Percentiles rank a stretch among this genome's conserved stretches.
Evolutionary conservation across 2,797 vertebrate species (phyloP).

Genomic region (Phrynocephalus guinanensis): DNA sequence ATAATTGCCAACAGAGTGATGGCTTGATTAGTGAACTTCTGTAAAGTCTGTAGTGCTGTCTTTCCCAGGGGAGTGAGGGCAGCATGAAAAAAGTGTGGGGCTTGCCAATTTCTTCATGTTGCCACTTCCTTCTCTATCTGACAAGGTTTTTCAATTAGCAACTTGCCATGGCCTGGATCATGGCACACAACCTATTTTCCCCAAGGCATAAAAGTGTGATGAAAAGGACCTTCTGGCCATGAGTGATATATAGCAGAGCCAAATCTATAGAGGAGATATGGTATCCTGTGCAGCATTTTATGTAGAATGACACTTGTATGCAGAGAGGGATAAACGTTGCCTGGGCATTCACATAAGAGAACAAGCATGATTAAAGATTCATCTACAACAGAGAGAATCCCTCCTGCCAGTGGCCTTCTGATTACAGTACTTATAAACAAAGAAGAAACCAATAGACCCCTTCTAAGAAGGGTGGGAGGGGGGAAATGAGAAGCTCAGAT

Average conservation of each 20-base stretch:
- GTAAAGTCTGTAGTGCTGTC: slow-evolving; percentile 59
- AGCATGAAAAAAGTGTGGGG: slow-evolving; percentile 47
- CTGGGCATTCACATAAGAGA: not conserved
- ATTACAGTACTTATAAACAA: too few relatives aligned
- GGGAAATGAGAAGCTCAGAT: too few relatives aligned
- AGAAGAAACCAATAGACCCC: too few relatives aligned
- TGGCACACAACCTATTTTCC: slow-evolving; percentile 68
- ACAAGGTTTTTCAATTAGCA: slow-evolving; percentile 78
- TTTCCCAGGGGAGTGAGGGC: slow-evolving; percentile 59
- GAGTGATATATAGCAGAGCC: slow-evolving; percentile 44
- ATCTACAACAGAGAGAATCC: not conserved
- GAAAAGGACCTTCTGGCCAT: slow-evolving; percentile 43
- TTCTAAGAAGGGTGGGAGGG: too few relatives aligned
- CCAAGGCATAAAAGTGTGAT: slow-evolving; percentile 40
- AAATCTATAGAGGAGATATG: slow-evolving; percentile 8
- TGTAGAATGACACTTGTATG: not conserved
- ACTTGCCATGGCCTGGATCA: slow-evolving; percentile 72
- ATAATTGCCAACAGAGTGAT: slow-evolving; percentile 49
- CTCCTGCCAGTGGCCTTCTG: too few relatives aligned
- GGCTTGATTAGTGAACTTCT: slow-evolving; percentile 59
- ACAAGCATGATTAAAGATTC: not conserved
- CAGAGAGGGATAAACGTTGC: not conserved
- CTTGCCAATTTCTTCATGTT: slow-evolving; percentile 61
- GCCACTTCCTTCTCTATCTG: slow-evolving; percentile 71
- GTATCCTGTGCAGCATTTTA: not conserved